Conservation (phyloP, 1,140 invertebrate genomes). For the Stenopsyche tienmushanensis region DNA sequence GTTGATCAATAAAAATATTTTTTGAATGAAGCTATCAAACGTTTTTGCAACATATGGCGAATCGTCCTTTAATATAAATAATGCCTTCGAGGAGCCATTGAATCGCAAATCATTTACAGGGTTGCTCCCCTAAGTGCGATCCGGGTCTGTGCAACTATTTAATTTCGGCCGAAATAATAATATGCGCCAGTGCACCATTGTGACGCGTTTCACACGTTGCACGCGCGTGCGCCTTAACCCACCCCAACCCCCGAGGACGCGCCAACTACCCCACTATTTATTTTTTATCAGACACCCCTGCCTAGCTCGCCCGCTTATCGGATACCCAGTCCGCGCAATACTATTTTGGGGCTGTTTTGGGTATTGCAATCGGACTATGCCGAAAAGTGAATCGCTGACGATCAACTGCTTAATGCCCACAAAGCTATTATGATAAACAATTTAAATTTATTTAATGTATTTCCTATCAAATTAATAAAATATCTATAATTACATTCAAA, state of each 20-base stretch:
- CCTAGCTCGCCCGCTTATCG: neutral
- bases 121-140: neutral
- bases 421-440: too few species aligned
- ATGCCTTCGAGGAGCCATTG: conserved; percentile 10
- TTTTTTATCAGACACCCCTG: conserved; percentile 4
- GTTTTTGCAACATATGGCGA: conserved; percentile 23
- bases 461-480: too few species aligned
- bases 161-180: conserved; percentile 39
- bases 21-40: too few species aligned
- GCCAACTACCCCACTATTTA: neutral
- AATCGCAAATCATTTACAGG: neutral
- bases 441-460: too few species aligned
- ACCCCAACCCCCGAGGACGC: neutral
- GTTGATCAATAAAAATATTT: too few species aligned
- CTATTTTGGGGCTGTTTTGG: neutral
- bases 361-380: neutral
- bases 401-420: too few species aligned
- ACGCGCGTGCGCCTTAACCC: conserved; percentile 20
- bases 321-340: neutral
- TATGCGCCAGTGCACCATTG: conserved; percentile 41
- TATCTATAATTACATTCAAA: too few species aligned
- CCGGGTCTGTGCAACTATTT: conserved; percentile 31
- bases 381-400: too few species aligned
- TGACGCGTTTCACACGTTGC: conserved; percentile 30
- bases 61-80: conserved; percentile 25